Conservation (phyloP, 1,140 invertebrate species). For the Drosophila kanapiae region DNA sequence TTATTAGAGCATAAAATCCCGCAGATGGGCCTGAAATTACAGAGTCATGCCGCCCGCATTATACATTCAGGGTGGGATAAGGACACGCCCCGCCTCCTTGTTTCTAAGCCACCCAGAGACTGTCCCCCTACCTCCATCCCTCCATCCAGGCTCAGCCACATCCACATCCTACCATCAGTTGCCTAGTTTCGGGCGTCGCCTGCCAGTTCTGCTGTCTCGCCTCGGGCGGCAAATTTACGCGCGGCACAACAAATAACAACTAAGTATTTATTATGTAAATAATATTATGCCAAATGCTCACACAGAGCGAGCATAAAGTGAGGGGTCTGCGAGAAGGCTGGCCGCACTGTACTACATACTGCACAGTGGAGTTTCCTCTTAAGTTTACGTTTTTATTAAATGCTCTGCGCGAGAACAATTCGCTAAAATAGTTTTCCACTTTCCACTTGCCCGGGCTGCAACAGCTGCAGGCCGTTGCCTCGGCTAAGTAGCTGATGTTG, state of each 20-base stretch:
- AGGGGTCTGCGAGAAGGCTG: background rate
- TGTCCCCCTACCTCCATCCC: background rate
- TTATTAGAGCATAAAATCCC: slow-evolving; percentile 57
- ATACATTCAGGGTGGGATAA: slow-evolving; percentile 24
- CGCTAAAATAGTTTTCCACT: slow-evolving; percentile 57
- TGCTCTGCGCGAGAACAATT: slow-evolving; percentile 30
- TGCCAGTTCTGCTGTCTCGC: slow-evolving; percentile 41
- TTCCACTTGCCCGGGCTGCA: slow-evolving; percentile 20
- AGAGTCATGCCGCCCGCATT: slow-evolving; percentile 40
- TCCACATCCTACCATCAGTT: slow-evolving; percentile 3
- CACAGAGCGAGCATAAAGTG: slow-evolving; percentile 26
- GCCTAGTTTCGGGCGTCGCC: slow-evolving; percentile 29
- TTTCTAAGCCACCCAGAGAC: background rate
- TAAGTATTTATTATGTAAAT: slow-evolving; percentile 81
- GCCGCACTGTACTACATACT: background rate
- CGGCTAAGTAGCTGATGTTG: slow-evolving; percentile 39
- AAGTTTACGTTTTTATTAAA: slow-evolving; percentile 63
- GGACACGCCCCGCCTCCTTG: slow-evolving; percentile 4
- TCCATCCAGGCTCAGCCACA: background rate
- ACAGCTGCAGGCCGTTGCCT: slow-evolving; percentile 31
- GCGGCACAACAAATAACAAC: slow-evolving; percentile 73
- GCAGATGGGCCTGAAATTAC: slow-evolving; percentile 63
- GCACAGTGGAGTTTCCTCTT: slow-evolving; percentile 23
- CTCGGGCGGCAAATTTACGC: slow-evolving; percentile 63
- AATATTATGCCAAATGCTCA: slow-evolving; percentile 69